These are phyloP conservation scores for Falcunculus frontatus DNA, from an alignment of 2,113 vertebrate genomes.

Conservation along the genomic window DNA sequence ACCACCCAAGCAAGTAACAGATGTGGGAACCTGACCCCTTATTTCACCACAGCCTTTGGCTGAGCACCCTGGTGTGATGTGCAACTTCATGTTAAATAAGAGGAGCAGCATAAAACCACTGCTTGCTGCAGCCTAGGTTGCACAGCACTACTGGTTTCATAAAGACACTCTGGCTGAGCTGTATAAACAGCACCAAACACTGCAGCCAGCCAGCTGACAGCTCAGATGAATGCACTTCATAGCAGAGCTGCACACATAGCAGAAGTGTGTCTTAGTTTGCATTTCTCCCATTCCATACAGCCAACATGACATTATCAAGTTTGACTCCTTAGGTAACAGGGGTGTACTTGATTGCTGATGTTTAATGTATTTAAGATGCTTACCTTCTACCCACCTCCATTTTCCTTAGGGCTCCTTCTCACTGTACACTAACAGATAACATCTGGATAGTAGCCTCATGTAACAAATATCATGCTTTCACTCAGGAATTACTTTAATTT, in stretches of 20 bases:
- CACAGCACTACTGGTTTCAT: neutral
- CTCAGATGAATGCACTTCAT: slow-evolving; percentile 53
- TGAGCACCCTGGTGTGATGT: neutral
- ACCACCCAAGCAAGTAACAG: neutral
- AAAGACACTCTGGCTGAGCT: slow-evolving; percentile 24
- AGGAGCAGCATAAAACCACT: neutral
- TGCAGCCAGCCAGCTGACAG: slow-evolving; percentile 66
- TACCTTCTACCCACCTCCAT: neutral
- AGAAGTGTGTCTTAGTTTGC: slow-evolving; percentile 62
- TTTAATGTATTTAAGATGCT: neutral
- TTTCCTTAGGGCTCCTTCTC: slow-evolving; percentile 37
- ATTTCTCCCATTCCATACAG: slow-evolving; percentile 69
- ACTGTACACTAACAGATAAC: neutral
- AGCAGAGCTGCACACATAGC: slow-evolving; percentile 46
- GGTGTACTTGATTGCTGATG: slow-evolving; percentile 21
- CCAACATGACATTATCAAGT: slow-evolving; percentile 64
- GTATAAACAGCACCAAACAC: slow-evolving; percentile 48
- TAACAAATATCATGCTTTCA: neutral
- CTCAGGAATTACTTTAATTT: neutral
- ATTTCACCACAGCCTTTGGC: neutral
- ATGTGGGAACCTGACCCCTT: neutral
- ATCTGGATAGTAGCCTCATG: neutral
- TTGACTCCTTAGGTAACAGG: slow-evolving; percentile 45
- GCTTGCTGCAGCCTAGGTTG: neutral
- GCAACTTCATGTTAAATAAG: neutral